Conservation (phyloP, 2,888 invertebrate species). For the Lepas anatifera region DNA sequence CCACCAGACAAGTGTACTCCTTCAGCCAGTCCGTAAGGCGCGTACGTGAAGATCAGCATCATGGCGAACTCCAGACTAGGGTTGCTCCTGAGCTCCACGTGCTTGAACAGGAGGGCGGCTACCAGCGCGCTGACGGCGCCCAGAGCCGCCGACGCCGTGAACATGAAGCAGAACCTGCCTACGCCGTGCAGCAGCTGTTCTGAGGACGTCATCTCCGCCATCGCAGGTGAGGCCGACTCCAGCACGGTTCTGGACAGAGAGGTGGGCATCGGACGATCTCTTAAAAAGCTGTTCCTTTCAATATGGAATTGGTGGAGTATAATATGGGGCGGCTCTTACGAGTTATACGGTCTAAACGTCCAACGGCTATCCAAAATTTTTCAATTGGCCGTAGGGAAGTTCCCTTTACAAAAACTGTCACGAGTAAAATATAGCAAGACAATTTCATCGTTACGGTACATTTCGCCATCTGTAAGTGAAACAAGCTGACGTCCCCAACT, state of each 20-base stretch:
- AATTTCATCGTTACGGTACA: too few species aligned
- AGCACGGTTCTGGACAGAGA: constrained; percentile 63
- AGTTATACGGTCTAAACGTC: too few species aligned
- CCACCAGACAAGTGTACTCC: constrained; percentile 83
- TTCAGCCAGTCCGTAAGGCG: constrained; percentile 95
- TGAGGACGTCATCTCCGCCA: constrained; percentile 48
- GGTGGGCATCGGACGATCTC: too few species aligned
- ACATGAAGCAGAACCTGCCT: constrained; percentile 84
- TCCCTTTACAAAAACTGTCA: too few species aligned
- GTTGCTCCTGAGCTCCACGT: constrained; percentile 74
- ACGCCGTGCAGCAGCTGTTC: constrained; percentile 80
- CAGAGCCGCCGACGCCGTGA: constrained; percentile 94
- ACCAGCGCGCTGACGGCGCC: constrained; percentile 89
- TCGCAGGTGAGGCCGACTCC: constrained; percentile 38
- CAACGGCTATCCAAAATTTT: too few species aligned
- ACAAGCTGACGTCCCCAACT: too few species aligned
- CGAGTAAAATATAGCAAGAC: too few species aligned
- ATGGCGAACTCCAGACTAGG: constrained; percentile 97
- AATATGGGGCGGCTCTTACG: too few species aligned
- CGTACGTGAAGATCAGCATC: constrained; percentile 96
- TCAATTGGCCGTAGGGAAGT: too few species aligned
- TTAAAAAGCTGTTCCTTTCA: too few species aligned
- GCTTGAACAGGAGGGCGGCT: constrained; percentile 53
- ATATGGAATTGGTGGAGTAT: too few species aligned
- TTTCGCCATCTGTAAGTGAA: too few species aligned